phyloP scores from a whole-genome alignment of 2,113 vertebrate genomes.

The Siniperca knerii region DNA sequence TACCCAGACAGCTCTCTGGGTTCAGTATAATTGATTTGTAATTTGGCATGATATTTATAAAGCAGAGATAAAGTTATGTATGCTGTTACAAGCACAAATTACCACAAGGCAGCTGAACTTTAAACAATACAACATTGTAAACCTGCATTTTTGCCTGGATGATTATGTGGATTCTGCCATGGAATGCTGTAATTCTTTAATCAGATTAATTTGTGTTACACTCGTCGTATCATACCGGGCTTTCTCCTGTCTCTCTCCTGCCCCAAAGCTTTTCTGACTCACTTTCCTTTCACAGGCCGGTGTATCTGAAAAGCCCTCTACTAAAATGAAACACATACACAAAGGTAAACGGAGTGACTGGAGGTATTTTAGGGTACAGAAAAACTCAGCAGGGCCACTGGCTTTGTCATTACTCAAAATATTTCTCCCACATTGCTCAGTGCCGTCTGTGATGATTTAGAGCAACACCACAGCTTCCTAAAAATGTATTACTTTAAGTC shows the following conservation, averaged over 20 bases:
- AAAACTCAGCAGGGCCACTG: background rate
- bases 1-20: background rate
- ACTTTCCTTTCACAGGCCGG: slow-evolving; percentile 18
- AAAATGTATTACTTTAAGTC: too few species aligned
- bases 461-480: background rate
- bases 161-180: slow-evolving; percentile 51
- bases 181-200: slow-evolving; percentile 85
- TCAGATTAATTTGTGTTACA: slow-evolving; percentile 79
- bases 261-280: slow-evolving; percentile 42
- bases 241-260: slow-evolving; percentile 55
- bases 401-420: background rate
- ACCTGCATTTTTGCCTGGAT: slow-evolving; percentile 54
- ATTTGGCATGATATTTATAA: slow-evolving; percentile 14
- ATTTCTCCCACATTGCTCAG: background rate
- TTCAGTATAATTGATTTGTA: slow-evolving; percentile 7
- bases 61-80: background rate
- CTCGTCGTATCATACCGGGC: slow-evolving; percentile 54
- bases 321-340: background rate
- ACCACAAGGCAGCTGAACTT: slow-evolving; percentile 39
- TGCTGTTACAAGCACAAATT: slow-evolving; percentile 1
- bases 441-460: background rate
- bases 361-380: background rate
- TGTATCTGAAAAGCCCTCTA: background rate
- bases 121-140: slow-evolving; percentile 57
- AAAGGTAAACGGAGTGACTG: background rate